phyloP scores from a whole-genome alignment of 64 coral and sea anemone genomes.

The Acropora tenuis region DNA sequence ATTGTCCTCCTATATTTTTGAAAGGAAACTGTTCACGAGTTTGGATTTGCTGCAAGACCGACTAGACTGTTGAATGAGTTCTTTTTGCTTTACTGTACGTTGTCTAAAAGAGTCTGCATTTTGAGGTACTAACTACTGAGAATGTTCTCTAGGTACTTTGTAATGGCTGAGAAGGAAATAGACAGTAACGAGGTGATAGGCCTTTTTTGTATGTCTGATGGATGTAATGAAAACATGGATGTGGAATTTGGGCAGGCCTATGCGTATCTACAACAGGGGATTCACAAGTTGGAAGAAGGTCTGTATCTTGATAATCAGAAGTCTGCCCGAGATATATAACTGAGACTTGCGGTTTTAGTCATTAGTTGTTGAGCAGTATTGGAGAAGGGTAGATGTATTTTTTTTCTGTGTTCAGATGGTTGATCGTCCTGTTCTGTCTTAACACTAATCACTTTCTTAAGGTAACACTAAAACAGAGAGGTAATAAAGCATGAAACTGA shows the following conservation, averaged over 20 bases:
- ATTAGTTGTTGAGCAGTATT: neutral
- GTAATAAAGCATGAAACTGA: too few relatives aligned
- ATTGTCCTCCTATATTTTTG: neutral
- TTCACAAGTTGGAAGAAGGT: neutral
- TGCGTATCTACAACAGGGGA: neutral
- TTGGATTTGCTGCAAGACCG: neutral
- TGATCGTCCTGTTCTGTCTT: neutral
- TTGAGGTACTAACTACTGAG: neutral
- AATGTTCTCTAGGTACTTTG: neutral
- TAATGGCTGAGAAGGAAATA: slow-evolving; percentile 10
- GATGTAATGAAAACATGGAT: neutral
- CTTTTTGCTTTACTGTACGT: slow-evolving; percentile 1
- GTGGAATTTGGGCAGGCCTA: neutral
- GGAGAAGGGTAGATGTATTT: neutral
- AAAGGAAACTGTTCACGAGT: neutral
- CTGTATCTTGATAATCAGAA: neutral
- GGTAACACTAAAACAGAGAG: too few relatives aligned
- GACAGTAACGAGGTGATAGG: neutral
- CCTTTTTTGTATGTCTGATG: neutral
- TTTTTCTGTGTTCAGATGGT: neutral
- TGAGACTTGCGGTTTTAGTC: neutral
- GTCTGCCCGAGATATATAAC: slow-evolving; percentile 1
- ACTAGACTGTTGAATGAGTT: neutral
- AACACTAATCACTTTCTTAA: too few relatives aligned
- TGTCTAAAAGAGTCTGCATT: neutral